Evolutionary conservation across 1,140 invertebrate genomes (phyloP), one percentile per base, ranked within the genome.

Genomic region (Agraylea sexmaculata): DNA sequence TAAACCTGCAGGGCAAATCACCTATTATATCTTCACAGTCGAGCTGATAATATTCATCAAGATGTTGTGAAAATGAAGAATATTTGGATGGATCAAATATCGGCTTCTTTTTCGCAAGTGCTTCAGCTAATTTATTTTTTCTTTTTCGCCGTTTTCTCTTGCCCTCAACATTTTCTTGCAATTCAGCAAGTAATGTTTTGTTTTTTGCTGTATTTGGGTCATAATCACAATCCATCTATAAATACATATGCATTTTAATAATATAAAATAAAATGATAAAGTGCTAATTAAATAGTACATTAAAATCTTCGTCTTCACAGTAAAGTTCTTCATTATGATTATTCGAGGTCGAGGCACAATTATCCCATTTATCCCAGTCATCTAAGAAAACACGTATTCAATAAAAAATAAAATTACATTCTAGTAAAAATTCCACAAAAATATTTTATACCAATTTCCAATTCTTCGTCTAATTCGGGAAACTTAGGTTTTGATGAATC

Each of bases 21-120:
- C 78, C 87, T 43, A 97, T 82, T 23, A 96, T 75, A 64, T 97
- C 94, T 59, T 98, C 93, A 66, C 83, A 96, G 60, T 94, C 87
- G 45, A 96, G 66, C 48, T 83, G 78, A 55, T 95, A 96, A 64
- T 94, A 94, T 58, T 95, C 88, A 58, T 95, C 85, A 53, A 92
- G 77, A 59, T 94, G 94, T 50, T 94, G 71, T 32, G 83, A 72
- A 65, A 89, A 91, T 1, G 78, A 77, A 57, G 81, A 76, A 40
- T 73, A 66, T 25, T 58, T 53, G 40, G 69, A 64, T 0, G 88
- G 85, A 70, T 94, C 75, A 63, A 87, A 93, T 33, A 75, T 70
- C 0, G 89, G 88, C 56, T 88, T 92, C 47, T 73, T 68, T 18
- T 74, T 70, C 2, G 71, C 60, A 2, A 90, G 53, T 18, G 79